A percentile compares a stretch with the other conserved stretches of the same genome.
Conservation (phyloP, 30 jellyfish, hydroid and myxozoan species). For the Aurelia aurita region DNA sequence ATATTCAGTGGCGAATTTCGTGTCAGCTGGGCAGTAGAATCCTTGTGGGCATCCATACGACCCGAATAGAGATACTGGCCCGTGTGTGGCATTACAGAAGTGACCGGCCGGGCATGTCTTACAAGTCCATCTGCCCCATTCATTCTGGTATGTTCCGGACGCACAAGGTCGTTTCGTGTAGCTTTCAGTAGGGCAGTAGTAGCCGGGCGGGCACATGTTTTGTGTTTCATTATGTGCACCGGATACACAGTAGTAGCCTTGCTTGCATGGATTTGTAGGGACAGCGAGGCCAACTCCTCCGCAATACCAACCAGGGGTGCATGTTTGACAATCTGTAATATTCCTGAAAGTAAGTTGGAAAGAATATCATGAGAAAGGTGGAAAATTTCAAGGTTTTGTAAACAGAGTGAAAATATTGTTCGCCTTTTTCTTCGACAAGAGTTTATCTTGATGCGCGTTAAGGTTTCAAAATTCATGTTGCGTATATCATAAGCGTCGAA, state of each 20-base stretch:
- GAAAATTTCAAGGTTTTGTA: no score
- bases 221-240: constrained; percentile 82
- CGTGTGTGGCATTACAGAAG: constrained; percentile 82
- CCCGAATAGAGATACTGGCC: constrained; percentile 70
- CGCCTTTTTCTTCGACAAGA: no score
- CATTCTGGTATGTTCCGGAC: constrained; percentile 93
- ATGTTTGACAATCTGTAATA: constrained; percentile 82
- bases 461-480: no score
- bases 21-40: constrained; percentile 85
- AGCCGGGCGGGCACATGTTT: constrained; percentile 82
- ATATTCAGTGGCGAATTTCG: constrained; percentile 74
- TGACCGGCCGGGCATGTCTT: constrained; percentile 90
- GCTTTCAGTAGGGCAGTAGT: constrained; percentile 83
- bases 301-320: constrained; percentile 97
- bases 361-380: background rate
- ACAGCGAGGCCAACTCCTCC: constrained; percentile 77
- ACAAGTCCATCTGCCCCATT: constrained; percentile 88
- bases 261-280: constrained; percentile 80
- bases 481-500: no score
- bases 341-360: constrained; percentile 43
- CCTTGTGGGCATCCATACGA: constrained; percentile 91
- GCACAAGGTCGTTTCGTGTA: constrained; percentile 73
- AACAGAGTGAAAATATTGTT: no score
- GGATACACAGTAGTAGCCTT: constrained; percentile 88
- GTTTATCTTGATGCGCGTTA: no score